phyloP scores from a whole-genome alignment of 2,888 invertebrate genomes.

The Standfussiana lucernea region DNA sequence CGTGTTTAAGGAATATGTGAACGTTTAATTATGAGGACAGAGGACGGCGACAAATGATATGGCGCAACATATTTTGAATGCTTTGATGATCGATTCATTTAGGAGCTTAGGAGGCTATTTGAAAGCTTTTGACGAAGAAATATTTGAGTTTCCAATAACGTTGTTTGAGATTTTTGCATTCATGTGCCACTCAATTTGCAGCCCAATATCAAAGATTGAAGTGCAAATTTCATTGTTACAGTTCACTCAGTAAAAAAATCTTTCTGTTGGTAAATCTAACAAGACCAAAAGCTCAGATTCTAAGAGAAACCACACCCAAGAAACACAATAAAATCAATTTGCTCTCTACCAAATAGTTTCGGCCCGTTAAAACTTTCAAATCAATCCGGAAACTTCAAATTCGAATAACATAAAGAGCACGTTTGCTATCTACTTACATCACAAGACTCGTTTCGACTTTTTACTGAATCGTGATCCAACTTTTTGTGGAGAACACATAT shows the following conservation, averaged over 20 bases:
- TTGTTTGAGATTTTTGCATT: background rate
- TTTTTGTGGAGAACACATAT: constrained; percentile 88
- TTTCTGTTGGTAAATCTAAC: constrained; percentile 31
- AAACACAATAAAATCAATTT: constrained; percentile 73
- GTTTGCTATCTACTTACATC: constrained; percentile 88
- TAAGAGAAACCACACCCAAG: constrained; percentile 64
- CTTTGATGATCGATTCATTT: constrained; percentile 65
- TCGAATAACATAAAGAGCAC: constrained; percentile 88
- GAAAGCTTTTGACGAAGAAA: background rate
- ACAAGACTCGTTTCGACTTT: constrained; percentile 84
- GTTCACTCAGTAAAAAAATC: constrained; percentile 8
- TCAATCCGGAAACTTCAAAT: constrained; percentile 88
- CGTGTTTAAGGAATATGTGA: constrained; percentile 90
- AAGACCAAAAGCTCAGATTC: constrained; percentile 46
- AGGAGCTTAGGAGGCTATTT: constrained; percentile 13
- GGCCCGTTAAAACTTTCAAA: constrained; percentile 81
- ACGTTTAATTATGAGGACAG: constrained; percentile 86
- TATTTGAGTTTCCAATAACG: background rate
- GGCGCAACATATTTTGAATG: constrained; percentile 71
- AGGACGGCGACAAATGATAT: constrained; percentile 74
- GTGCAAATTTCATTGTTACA: background rate
- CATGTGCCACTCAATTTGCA: background rate
- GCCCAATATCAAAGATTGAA: background rate
- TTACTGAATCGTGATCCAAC: constrained; percentile 88
- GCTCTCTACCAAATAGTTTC: constrained; percentile 69